Conservation (phyloP, 2,113 vertebrate species). For the Salminus brasiliensis region DNA sequence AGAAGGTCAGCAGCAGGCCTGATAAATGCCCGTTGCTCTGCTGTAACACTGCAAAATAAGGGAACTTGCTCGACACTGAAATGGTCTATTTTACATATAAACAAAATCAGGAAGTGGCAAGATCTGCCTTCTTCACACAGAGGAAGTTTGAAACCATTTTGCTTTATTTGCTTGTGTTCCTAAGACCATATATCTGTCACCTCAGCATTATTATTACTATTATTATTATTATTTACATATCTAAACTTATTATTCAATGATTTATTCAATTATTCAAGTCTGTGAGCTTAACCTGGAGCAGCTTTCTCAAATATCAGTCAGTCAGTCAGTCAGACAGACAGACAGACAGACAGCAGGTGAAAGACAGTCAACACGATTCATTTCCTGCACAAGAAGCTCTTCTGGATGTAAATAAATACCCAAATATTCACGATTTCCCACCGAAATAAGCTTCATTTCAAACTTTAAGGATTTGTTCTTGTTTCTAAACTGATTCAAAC, state of each 20-base stretch:
- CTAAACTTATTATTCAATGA: neutral
- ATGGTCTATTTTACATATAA: slow-evolving; percentile 54
- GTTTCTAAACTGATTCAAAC: too few species aligned
- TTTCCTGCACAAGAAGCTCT: neutral
- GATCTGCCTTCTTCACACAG: slow-evolving; percentile 52
- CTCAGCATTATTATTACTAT: too few species aligned
- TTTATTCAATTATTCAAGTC: neutral
- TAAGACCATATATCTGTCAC: neutral
- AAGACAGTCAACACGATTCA: neutral
- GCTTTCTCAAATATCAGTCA: too few species aligned
- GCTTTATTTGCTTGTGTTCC: slow-evolving; percentile 38
- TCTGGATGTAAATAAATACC: neutral
- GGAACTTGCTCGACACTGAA: slow-evolving; percentile 36
- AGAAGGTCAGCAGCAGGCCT: neutral
- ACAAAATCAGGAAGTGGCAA: slow-evolving; percentile 61
- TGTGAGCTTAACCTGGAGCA: neutral
- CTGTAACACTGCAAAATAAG: neutral
- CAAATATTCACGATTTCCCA: neutral
- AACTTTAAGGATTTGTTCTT: neutral
- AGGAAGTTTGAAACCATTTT: slow-evolving; percentile 53
- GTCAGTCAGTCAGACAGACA: too few species aligned
- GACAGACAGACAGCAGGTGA: neutral
- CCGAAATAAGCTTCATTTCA: neutral
- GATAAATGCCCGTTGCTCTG: neutral
- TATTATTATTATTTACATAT: neutral